Conservation (phyloP, 2,888 invertebrate species). For the Thalpophila matura region DNA sequence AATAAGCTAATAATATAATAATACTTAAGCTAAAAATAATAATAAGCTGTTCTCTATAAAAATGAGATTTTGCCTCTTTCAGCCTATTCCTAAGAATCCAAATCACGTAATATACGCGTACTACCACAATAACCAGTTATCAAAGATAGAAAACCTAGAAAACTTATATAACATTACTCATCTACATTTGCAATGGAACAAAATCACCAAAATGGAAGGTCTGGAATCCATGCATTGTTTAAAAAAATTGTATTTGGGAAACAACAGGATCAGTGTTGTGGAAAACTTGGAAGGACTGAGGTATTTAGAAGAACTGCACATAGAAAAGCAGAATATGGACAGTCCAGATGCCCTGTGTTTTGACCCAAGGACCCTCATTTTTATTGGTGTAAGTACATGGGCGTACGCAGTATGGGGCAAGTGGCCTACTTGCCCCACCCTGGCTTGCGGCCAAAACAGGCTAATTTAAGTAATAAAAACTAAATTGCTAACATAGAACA, state of each 20-base stretch:
- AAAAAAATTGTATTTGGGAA: constrained; percentile 94
- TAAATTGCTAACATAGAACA: no score
- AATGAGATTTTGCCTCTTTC: constrained; percentile 68
- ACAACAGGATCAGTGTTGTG: constrained; percentile 92
- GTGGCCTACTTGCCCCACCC: no score
- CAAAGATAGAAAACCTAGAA: constrained; percentile 93
- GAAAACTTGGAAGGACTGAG: constrained; percentile 92
- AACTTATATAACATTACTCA: constrained; percentile 92
- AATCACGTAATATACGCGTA: constrained; percentile 92
- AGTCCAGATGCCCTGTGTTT: constrained; percentile 92
- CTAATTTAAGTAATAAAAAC: no score
- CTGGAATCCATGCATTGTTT: constrained; percentile 92
- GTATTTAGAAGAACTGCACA: constrained; percentile 92
- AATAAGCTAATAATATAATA: no score
- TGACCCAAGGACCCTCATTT: constrained; percentile 91
- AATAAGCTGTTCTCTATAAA: no score
- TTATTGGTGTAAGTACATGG: constrained; percentile 90
- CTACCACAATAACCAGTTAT: constrained; percentile 95
- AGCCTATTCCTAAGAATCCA: constrained; percentile 81
- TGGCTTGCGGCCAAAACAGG: no score
- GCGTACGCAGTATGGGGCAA: no score
- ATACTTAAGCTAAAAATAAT: no score
- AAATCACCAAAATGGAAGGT: constrained; percentile 93
- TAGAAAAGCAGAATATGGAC: constrained; percentile 92
- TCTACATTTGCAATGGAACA: constrained; percentile 94